Evolutionary conservation across 2,113 vertebrate species (phyloP).

Genomic region (Myrmecophaga tridactyla): DNA sequence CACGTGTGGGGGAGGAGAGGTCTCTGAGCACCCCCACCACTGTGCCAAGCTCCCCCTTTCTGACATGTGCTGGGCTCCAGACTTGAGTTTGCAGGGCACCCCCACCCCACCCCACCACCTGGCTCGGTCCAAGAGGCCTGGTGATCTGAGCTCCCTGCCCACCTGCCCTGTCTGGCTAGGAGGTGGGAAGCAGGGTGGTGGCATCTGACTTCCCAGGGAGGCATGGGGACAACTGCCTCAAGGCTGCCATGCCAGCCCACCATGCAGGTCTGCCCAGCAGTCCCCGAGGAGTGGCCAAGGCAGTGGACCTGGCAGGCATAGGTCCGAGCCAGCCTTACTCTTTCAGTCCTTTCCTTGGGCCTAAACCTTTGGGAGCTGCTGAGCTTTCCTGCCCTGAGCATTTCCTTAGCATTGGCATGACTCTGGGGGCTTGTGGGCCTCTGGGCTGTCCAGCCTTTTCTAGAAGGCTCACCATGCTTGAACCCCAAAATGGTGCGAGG

Average conservation of each 20-base stretch:
- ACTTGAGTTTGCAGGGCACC: background rate
- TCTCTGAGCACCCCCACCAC: background rate
- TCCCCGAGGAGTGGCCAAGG: no score
- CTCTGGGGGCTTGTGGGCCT: background rate
- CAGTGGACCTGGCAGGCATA: no score
- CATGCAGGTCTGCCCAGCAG: background rate
- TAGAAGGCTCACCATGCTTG: background rate
- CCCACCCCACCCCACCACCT: background rate
- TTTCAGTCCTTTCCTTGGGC: background rate
- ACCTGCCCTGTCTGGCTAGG: background rate
- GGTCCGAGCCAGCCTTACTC: no score
- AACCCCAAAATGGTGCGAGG: background rate
- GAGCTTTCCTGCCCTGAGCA: background rate
- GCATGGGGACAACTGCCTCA: background rate
- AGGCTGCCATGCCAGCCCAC: accelerated
- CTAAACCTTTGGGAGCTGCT: accelerated
- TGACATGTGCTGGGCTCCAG: background rate
- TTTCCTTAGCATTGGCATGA: accelerated
- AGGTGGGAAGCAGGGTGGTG: background rate
- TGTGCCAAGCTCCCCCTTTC: background rate
- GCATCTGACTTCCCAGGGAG: background rate
- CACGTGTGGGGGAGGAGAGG: accelerated
- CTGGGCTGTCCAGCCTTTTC: background rate
- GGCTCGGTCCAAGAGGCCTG: background rate
- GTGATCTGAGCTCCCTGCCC: background rate